phyloP scores from a whole-genome alignment of 2,888 invertebrate genomes.

The Hirudinaria manillensis region DNA sequence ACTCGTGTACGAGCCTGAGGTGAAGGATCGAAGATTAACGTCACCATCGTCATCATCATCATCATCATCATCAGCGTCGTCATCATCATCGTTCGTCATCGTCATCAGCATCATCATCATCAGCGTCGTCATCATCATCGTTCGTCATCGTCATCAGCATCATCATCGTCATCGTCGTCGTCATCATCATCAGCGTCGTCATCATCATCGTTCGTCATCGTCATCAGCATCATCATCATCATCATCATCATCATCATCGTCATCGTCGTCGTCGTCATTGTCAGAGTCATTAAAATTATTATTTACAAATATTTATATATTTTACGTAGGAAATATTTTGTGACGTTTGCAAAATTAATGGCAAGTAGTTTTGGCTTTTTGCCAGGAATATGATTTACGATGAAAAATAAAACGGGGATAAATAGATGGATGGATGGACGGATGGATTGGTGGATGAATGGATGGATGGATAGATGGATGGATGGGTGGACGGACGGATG shows the following conservation, averaged over 20 bases:
- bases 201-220: not conserved
- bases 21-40: no score
- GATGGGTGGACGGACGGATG: no score
- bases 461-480: not conserved
- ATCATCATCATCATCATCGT: slow-evolving; percentile 8
- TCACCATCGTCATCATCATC: no score
- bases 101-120: no score
- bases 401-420: no score
- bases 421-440: not conserved
- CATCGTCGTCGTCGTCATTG: not conserved
- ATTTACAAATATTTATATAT: not conserved
- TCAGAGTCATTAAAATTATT: not conserved
- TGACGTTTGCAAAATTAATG: no score
- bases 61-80: no score
- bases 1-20: no score
- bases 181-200: not conserved
- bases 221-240: slow-evolving; percentile 5
- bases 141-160: not conserved
- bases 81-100: no score
- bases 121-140: not conserved
- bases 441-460: not conserved
- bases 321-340: no score
- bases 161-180: not conserved
- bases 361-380: no score
- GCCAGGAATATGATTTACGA: no score